Conservation (phyloP, 2,888 invertebrate species). For the Oligia fasciuncula region DNA sequence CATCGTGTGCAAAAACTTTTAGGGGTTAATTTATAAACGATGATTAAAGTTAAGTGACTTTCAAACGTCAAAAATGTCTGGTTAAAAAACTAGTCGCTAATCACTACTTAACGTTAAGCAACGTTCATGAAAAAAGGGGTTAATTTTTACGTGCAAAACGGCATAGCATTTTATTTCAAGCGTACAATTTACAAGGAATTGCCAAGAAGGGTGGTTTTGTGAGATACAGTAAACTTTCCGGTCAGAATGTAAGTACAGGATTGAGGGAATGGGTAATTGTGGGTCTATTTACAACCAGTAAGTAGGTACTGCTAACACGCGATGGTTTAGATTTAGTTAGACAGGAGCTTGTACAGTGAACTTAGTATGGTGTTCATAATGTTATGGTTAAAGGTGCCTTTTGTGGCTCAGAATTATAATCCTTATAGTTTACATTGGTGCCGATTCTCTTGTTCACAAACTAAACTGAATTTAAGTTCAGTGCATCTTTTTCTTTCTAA, state of each 20-base stretch:
- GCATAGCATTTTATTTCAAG: neutral
- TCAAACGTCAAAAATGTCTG: neutral
- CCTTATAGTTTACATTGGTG: neutral
- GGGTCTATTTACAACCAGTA: neutral
- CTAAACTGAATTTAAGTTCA: no score
- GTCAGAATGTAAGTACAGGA: neutral
- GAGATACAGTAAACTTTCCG: neutral
- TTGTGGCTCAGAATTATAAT: no score
- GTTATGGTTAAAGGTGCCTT: no score
- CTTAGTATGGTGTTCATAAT: neutral
- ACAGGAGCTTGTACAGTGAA: neutral
- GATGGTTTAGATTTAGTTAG: neutral
- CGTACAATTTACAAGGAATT: neutral
- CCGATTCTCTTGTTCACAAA: no score
- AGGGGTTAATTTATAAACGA: neutral
- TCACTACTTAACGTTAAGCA: neutral
- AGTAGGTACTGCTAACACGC: constrained; percentile 1
- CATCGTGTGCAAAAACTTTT: neutral
- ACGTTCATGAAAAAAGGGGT: neutral
- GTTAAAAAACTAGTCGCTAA: neutral
- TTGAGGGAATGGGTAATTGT: constrained; percentile 6
- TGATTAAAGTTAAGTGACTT: neutral
- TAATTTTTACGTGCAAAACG: neutral
- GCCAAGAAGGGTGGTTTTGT: neutral
- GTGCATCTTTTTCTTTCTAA: no score